Base-by-base conservation (phyloP, 2,113 vertebrate genomes). In the Vicugna pacos region DNA sequence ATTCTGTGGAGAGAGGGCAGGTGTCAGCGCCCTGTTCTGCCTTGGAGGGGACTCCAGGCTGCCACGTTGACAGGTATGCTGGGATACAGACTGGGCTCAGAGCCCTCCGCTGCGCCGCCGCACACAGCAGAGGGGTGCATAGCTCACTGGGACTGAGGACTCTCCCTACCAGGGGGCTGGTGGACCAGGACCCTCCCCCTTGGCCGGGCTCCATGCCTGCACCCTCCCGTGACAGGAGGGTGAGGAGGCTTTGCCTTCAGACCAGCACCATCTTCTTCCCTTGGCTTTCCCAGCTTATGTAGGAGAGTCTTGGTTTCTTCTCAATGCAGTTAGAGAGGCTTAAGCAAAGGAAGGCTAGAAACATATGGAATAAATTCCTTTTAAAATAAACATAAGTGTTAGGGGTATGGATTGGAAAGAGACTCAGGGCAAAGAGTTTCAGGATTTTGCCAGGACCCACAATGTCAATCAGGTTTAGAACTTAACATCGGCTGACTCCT, bases 341-440 rank as follows among this genome's bases (percentile, higher is more conserved):
- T 48, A 64, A 56, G 32, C 50, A 62, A 70, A 46, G 69, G 42
- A 46, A 24, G 24, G 70, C 84, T 54, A 56, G 62, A 69, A 79
- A 50, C 83, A 92, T 28, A 77, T 7, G 82, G 69, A 70, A 64
- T 70, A 48, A 2, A 79, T 89, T 72, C 70, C 56, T 70, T 48
- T 20, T 14, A 52, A 89, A 92, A 79, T 77, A 84, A 89, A 65
- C 90, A 67, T 19, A 28, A 60, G 76, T 38, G 54, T 88, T 52
- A 77, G 48, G 48, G 79, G 42, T 16, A n/a, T 10, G 32, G n/a
- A 13, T 26, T 65, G 56, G 69, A 60, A 76, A 35, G 89, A 79
- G 32, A 64, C 28, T 35, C 19, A 1, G 67, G 32, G 50, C 76
- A 8, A 38, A 16, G 65, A 38, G 35, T 32, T 56, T 70, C 13